These are phyloP conservation scores for Trachelus stipa DNA, from an alignment of 2,888 invertebrate genomes.

Conservation along the genomic window DNA sequence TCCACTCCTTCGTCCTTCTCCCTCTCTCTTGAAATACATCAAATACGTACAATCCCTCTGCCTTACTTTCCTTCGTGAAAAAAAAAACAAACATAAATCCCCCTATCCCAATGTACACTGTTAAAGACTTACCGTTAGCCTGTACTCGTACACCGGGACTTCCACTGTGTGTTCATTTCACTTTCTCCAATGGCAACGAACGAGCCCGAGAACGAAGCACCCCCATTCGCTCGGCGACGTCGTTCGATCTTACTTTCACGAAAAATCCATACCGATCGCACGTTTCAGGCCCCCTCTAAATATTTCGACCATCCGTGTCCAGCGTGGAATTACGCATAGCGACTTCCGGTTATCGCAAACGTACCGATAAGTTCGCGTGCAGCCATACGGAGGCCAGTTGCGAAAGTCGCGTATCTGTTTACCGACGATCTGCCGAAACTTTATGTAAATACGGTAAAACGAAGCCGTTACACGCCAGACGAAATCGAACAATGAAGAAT, in stretches of 20 bases:
- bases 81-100: background rate
- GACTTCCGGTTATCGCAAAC: background rate
- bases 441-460: background rate
- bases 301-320: background rate
- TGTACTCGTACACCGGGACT: background rate
- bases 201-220: no score
- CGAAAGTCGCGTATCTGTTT: background rate
- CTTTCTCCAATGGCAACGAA: background rate
- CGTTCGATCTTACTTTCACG: background rate
- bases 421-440: background rate
- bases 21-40: background rate
- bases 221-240: background rate
- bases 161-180: background rate
- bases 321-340: background rate
- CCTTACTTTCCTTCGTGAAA: background rate
- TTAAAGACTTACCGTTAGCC: background rate
- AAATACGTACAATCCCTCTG: background rate
- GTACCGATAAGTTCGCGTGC: background rate
- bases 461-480: background rate
- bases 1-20: background rate
- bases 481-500: background rate
- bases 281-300: background rate
- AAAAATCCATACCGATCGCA: background rate
- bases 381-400: background rate
- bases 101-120: background rate